Evolutionary conservation across 2,113 vertebrate species (phyloP), one percentile per base, ranked within the genome.

Genomic region (Polyodon spathula): DNA sequence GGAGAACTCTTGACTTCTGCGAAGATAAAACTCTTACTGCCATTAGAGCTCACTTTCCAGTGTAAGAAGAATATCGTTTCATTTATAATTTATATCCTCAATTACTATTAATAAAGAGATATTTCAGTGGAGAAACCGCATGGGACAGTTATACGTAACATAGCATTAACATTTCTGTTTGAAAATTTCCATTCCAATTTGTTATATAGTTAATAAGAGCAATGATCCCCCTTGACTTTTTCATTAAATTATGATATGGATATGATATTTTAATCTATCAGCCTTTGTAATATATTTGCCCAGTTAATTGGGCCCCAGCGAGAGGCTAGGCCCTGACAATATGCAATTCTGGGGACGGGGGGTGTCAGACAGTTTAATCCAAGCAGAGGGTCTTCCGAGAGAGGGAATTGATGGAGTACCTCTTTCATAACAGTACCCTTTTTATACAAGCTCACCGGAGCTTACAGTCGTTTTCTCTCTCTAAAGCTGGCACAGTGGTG

Each of bases 21-120:
- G n/a, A n/a, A n/a, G n/a, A n/a, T n/a, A n/a, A n/a, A n/a, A n/a
- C n/a, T n/a, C 48, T 37, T 92, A 92, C 88, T 90, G 89, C 91
- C 90, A 94, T 97, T 93, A 95, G 79, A 86, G 88, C 81, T 88
- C 91, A 90, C 93, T 93, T 94, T 90, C 88, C 83, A 84, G 86
- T 89, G 86, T 89, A 87, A 89, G 83, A 87, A 85, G 91, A 89
- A 93, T 92, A 92, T 92, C 87, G 79, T 84, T 88, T 91, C 93
- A 97, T 98, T 97, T 90, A 97, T 98, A 98, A 97, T 98, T 97
- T 95, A 98, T 97, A 93, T 82, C 89, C 90, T 95, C 95, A 97
- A 97, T 97, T 97, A 98, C 92, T 97, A 94, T 97, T 95, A 97
- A 97, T 97, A 96, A 97, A 97, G 94, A 93, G 91, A 91, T 92